Conservation (phyloP, 2,888 invertebrate genomes). For the Rhingia campestris region DNA sequence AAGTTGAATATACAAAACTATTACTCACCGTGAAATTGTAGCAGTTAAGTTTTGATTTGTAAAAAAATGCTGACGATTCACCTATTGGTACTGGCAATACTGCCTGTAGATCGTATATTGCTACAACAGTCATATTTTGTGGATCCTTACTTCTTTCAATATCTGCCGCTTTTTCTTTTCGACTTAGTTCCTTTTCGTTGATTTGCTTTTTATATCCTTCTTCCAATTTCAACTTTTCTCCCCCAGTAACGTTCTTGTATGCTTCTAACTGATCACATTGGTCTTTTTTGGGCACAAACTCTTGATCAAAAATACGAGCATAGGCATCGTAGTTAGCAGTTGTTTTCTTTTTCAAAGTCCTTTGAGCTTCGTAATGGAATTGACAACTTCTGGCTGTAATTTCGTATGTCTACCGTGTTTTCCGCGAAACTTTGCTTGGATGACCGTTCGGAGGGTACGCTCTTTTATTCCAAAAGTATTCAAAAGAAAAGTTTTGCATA, state of each 20-base stretch:
- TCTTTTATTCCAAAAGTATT: neutral
- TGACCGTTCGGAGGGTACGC: conserved; percentile 10
- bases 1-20: conserved; percentile 24
- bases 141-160: conserved; percentile 21
- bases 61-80: conserved; percentile 17
- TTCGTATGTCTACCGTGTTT: neutral
- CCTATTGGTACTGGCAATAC: conserved; percentile 14
- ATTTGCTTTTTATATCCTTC: conserved; percentile 30
- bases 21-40: conserved; percentile 32
- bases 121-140: conserved; percentile 22
- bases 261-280: conserved; percentile 50
- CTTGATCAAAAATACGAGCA: conserved; percentile 1
- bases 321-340: conserved; percentile 18
- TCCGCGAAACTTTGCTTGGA: conserved; percentile 2
- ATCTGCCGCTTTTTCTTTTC: neutral
- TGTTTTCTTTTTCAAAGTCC: conserved; percentile 40
- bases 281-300: conserved; percentile 26
- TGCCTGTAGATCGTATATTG: conserved; percentile 35
- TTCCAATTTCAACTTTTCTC: conserved; percentile 32
- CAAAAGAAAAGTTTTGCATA: neutral
- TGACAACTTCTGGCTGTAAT: conserved; percentile 15
- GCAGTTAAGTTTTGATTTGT: conserved; percentile 11
- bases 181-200: conserved; percentile 23
- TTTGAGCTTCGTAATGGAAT: conserved; percentile 32
- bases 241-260: conserved; percentile 42